Base-by-base conservation (phyloP, 2,113 vertebrate genomes). In the Vulpes ferrilata region DNA sequence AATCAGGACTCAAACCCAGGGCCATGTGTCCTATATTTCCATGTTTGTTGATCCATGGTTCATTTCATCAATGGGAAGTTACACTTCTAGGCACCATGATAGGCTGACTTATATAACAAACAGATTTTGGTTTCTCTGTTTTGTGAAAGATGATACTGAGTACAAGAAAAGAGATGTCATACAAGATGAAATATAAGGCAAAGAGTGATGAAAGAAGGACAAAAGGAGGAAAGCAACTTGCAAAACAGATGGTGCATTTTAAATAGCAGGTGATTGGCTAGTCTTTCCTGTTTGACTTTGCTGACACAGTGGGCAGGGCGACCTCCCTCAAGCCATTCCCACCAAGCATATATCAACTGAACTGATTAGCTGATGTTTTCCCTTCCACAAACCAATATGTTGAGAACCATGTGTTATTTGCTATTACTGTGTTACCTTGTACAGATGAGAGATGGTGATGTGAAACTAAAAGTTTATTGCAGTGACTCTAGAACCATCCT, bases 391-490 rank as follows among this genome's bases (percentile, higher is more conserved):
- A 84, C 59, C 65, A 80, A 38, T 71, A 60, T 88, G 5, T 25
- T n/a, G 32, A 94, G 84, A 90, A 43, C 38, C 11, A 13, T 25
- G 22, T 85, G 27, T 38, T 83, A 25, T 62, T 91, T 93, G 55
- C 48, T 88, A 65, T 90, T 15, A 84, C 19, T 65, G 9, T 32
- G n/a, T 67, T 79, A 93, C 92, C 96, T 97, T 95, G 65, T 78
- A 89, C 85, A 94, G 60, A 71, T 65, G 19, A 93, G 57, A 94
- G 35, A 53, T 17, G 11, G 76, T 71, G 43, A 57, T 86, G 57
- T 55, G 60, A 67, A 82, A 74, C n/a, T 11, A 20, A 92, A 80
- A 65, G 32, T 88, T 85, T 82, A 94, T 27, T 83, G 51, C 30
- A 73, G 10, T 79, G 11, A 3, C 91, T 95, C 19, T 93, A 67